Percentiles rank a stretch among this genome's conserved stretches.
phyloP scores from a whole-genome alignment of 2,888 invertebrate genomes.

The Clitarchus hookeri region DNA sequence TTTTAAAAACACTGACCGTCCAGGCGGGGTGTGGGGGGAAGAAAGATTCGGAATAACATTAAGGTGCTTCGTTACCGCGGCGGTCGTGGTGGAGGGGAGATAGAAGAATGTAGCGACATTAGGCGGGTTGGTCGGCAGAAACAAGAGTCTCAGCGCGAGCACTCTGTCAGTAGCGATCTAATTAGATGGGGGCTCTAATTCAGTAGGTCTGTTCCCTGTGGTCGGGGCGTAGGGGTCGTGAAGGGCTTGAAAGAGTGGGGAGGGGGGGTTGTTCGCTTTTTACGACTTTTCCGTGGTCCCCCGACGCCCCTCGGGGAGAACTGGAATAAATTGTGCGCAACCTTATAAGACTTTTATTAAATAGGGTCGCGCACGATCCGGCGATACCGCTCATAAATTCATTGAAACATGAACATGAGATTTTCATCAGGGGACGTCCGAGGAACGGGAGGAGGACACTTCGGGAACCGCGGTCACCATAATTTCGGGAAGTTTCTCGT shows the following conservation, averaged over 20 bases:
- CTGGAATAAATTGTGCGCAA: conserved; percentile 20
- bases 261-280: neutral
- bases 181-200: conserved; percentile 20
- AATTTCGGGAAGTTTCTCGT: no score
- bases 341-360: conserved; percentile 22
- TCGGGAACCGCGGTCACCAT: neutral
- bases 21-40: neutral
- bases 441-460: neutral
- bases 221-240: neutral
- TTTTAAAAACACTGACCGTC: neutral
- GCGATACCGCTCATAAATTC: neutral
- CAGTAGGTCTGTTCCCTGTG: conserved; percentile 7
- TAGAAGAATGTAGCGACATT: neutral
- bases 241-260: neutral
- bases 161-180: conserved; percentile 23
- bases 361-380: conserved; percentile 6
- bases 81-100: neutral
- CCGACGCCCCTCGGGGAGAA: neutral
- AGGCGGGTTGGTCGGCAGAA: neutral
- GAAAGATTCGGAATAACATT: neutral
- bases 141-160: neutral
- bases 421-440: neutral
- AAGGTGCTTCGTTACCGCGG: neutral
- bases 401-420: conserved; percentile 24
- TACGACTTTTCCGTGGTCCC: neutral